Percentiles rank a stretch among this genome's conserved stretches.
Conservation (phyloP, 2,797 vertebrate genomes). For the Sebastes trivittatus region DNA sequence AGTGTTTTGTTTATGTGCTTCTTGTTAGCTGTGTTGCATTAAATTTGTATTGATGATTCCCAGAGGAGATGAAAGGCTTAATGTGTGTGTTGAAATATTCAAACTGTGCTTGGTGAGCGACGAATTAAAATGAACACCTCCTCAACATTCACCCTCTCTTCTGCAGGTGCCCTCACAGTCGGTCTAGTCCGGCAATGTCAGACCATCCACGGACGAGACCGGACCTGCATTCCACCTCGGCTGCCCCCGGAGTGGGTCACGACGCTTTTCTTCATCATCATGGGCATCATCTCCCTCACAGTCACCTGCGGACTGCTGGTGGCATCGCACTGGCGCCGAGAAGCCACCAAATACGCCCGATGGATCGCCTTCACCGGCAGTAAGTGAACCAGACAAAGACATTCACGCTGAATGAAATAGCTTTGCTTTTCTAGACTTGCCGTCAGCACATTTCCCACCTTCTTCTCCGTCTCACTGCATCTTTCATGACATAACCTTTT, state of each 20-base stretch:
- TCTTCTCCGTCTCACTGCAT: constrained; percentile 5
- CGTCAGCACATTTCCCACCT: constrained; percentile 3
- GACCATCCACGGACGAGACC: constrained; percentile 97
- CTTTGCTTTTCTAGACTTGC: not conserved
- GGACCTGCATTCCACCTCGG: constrained; percentile 97
- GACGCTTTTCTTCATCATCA: constrained; percentile 99
- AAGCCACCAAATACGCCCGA: constrained; percentile 93
- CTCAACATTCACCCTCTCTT: constrained; percentile 24
- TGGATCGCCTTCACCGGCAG: constrained; percentile 84
- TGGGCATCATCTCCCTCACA: constrained; percentile 99
- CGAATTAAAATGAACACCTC: not conserved
- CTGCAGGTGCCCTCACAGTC: constrained; percentile 94
- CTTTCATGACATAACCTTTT: constrained; percentile 18
- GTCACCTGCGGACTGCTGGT: constrained; percentile 98
- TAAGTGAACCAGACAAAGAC: constrained; percentile 56
- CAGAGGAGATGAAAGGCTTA: too few relatives aligned
- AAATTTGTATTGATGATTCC: not conserved
- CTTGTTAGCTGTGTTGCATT: not conserved
- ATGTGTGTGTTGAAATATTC: too few relatives aligned
- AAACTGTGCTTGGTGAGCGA: too few relatives aligned
- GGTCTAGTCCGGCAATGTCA: constrained; percentile 99
- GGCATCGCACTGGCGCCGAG: constrained; percentile 98
- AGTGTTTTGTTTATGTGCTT: not conserved
- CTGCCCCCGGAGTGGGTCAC: constrained; percentile 99
- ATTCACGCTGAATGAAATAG: not conserved